phyloP scores from a whole-genome alignment of 2,888 invertebrate genomes.

The Acleris literana region DNA sequence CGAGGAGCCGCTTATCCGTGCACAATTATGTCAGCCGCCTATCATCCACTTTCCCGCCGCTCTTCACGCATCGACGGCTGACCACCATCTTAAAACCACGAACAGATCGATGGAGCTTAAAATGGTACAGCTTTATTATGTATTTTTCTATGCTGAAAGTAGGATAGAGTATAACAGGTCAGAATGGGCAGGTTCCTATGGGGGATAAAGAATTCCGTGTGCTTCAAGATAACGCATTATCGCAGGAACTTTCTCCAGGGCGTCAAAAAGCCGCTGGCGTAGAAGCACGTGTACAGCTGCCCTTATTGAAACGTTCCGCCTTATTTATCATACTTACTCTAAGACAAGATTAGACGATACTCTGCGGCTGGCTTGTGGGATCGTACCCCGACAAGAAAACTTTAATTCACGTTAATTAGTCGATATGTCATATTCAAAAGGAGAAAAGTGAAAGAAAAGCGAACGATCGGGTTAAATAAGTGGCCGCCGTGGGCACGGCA shows the following conservation, averaged over 20 bases:
- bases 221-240: slow-evolving; percentile 12
- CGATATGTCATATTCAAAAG: slow-evolving; percentile 25
- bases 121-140: slow-evolving; percentile 22
- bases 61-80: slow-evolving; percentile 56
- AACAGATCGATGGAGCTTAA: slow-evolving; percentile 21
- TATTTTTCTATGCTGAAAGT: neutral
- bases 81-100: slow-evolving; percentile 40
- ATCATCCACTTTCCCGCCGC: slow-evolving; percentile 71
- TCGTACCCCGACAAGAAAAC: slow-evolving; percentile 9
- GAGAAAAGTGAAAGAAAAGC: slow-evolving; percentile 45
- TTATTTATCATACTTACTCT: slow-evolving; percentile 33
- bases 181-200: neutral
- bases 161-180: neutral
- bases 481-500: slow-evolving; percentile 41
- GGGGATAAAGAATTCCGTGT: neutral
- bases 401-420: slow-evolving; percentile 17
- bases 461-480: slow-evolving; percentile 44
- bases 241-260: slow-evolving; percentile 26
- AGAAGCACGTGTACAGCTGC: slow-evolving; percentile 27
- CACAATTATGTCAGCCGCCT: slow-evolving; percentile 75
- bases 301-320: slow-evolving; percentile 34
- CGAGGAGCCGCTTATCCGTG: slow-evolving; percentile 46
- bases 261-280: slow-evolving; percentile 26
- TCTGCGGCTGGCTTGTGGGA: slow-evolving; percentile 34
- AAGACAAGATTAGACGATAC: slow-evolving; percentile 40